Evolutionary conservation across 2,888 invertebrate species (phyloP), one percentile per base, ranked within the genome.

Genomic region (Carcina quercana): DNA sequence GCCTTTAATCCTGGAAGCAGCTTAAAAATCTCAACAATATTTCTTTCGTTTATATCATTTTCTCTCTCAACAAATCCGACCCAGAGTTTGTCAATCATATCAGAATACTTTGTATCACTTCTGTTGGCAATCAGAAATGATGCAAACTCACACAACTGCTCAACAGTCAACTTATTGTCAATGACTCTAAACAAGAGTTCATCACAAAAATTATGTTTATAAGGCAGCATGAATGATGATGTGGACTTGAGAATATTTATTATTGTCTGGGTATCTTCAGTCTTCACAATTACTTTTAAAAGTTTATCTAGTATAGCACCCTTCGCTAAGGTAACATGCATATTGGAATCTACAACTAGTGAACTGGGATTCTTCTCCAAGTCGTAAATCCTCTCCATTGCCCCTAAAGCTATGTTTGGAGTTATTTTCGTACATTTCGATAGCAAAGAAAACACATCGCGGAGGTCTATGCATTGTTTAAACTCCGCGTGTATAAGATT

Each of bases 41-140:
- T 88, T 6, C 63, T 64, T 35, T 85, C 84, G 59, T 85, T 68
- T 22, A 91, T 88, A 15, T 87, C 84, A 19, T 72, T 56, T 45
- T 87, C 86, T 33, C 80, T 83, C 37, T 85, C 86, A 12, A 86
- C 65, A 46, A 91, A 84, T 6, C 89, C 90, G 35, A 87, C 74
- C 91, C 91, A 91, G 21, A 91, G 61, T 53, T 87, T 87, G 45
- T 91, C 90, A 35, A 88, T 76, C 5, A 79, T 79, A 13, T 85
- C 78, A 14, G 74, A 66, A 57, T 86, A 86, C 38, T 71, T 80
- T 3, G 62, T 49, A 40, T 85, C 76, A 26, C 62, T 37, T 47
- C 64, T 82, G 48, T 86, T 84, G 30, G 64, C 66, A 8, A 82
- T 76, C 17, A 91, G 67, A 45, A 86, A 82, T 20, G 65, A 68